Evolutionary conservation across 2,113 vertebrate species (phyloP).

Genomic region (Ciconia boyciana): DNA sequence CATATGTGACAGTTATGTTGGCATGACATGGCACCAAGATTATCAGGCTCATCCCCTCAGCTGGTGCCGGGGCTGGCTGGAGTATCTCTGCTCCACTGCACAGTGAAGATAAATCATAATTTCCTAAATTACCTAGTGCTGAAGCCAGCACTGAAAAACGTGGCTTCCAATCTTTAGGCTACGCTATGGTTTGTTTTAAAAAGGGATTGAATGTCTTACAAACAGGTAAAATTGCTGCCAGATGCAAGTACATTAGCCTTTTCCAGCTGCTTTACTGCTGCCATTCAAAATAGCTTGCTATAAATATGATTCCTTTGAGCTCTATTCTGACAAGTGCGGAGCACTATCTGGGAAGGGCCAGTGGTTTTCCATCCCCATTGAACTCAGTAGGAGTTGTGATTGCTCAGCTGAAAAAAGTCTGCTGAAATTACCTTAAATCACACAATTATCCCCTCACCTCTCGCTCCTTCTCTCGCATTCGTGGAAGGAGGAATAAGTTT

Average conservation of each 20-base stretch:
- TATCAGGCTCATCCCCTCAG: background rate
- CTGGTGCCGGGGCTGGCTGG: background rate
- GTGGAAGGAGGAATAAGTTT: background rate
- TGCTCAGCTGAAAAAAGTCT: constrained; percentile 24
- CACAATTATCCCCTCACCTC: constrained; percentile 45
- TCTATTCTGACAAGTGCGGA: constrained; percentile 7
- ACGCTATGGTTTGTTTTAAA: constrained; percentile 33
- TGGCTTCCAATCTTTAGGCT: background rate
- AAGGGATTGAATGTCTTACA: constrained; percentile 31
- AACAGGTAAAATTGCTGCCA: constrained; percentile 58
- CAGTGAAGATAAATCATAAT: background rate
- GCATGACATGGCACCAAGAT: background rate
- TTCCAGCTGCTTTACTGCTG: constrained; percentile 58
- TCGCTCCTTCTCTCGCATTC: background rate
- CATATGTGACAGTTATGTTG: background rate
- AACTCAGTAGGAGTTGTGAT: constrained; percentile 45
- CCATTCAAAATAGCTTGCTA: constrained; percentile 57
- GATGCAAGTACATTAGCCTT: constrained; percentile 39
- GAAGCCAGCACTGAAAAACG: background rate
- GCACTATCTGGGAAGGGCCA: constrained; percentile 21
- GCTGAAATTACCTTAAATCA: constrained; percentile 56
- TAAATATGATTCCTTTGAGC: constrained; percentile 55
- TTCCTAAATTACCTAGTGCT: constrained; percentile 8
- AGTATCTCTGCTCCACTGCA: background rate
- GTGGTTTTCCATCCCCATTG: constrained; percentile 14